Base-by-base conservation (phyloP, 2,113 vertebrate species). In the Rynchops niger region DNA sequence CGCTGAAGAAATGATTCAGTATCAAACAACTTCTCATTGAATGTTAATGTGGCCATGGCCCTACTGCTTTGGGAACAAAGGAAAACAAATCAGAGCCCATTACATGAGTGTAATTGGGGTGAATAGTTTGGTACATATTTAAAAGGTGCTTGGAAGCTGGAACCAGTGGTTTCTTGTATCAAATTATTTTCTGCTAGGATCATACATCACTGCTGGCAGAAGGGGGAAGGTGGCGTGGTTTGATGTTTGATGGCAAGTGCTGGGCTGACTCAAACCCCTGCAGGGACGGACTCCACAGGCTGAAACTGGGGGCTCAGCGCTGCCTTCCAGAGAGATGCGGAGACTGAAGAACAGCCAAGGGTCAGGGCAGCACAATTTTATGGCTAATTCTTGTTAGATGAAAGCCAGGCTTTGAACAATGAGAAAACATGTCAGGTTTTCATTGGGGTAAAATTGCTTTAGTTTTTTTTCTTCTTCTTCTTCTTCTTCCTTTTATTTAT, bases 41-140 rank as follows among this genome's bases (percentile, higher is more conserved):
- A 88, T 90, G 95, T 85, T 93, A 93, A 90, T 76, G 59, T 86
- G 80, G 70, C 79, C 80, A 71, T 80, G 85, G 83, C 90, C 89
- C 87, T 81, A 77, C 86, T 90, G 82, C 80, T 92, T 92, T 74
- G 82, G 86, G 93, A 90, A 94, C 30, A 95, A 87, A 96, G 71
- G 2, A 81, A 91, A 96, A 92, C 93, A 95, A 93, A 95, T 95
- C 80, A 49, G 95, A 96, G 85, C 85, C 78, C 52, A 66, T 97
- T 95, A 92, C 92, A 70, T 13, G 85, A 86, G 73, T 72, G 71
- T 97, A 96, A 96, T 95, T 96, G 96, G 91, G 95, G 96, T 93
- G 94, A 97, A 95, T 56, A 92, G 82, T 97, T 95, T 1, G 5
- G 91, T 76, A 80, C 19, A 11, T 78, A 78, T 95, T 93, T 92